Conservation (phyloP, 2,797 vertebrate species). For the Danio choprae region DNA sequence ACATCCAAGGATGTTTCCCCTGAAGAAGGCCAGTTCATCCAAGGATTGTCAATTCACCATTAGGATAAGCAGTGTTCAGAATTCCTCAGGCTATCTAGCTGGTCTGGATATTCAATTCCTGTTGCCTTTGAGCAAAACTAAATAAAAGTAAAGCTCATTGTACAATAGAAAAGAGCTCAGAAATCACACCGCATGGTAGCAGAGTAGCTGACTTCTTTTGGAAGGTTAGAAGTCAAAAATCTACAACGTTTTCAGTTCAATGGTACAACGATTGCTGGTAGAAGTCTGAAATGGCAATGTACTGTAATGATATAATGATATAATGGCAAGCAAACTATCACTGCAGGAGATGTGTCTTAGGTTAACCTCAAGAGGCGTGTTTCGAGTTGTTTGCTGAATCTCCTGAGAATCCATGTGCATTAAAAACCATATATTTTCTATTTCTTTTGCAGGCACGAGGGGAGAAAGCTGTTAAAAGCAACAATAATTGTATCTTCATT, state of each 20-base stretch:
- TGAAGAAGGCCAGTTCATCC: constrained; percentile 43
- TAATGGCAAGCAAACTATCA: not conserved
- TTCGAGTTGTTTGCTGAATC: not conserved
- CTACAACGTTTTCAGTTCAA: not conserved
- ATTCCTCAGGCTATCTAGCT: constrained; percentile 33
- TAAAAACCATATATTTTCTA: not conserved
- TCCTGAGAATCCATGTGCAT: not conserved
- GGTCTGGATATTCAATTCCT: constrained; percentile 34
- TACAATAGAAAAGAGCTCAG: constrained; percentile 26
- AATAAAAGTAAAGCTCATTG: constrained; percentile 20
- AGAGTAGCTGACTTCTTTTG: not conserved
- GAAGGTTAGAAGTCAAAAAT: constrained; percentile 27
- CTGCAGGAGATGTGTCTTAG: not conserved
- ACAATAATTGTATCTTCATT: no score
- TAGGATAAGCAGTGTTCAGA: constrained; percentile 40
- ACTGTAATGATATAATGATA: not conserved
- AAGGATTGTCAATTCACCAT: constrained; percentile 46
- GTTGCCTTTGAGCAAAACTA: constrained; percentile 37
- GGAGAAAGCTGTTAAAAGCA: no score
- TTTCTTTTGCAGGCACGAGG: not conserved
- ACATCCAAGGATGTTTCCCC: constrained; percentile 40
- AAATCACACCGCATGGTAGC: constrained; percentile 1
- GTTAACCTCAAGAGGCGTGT: constrained; percentile 5
- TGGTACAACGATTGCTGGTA: not conserved
- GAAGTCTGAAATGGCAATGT: not conserved